These are phyloP conservation scores for Bambusicola thoracicus DNA, from an alignment of 2,113 vertebrate genomes.

Conservation along the genomic window DNA sequence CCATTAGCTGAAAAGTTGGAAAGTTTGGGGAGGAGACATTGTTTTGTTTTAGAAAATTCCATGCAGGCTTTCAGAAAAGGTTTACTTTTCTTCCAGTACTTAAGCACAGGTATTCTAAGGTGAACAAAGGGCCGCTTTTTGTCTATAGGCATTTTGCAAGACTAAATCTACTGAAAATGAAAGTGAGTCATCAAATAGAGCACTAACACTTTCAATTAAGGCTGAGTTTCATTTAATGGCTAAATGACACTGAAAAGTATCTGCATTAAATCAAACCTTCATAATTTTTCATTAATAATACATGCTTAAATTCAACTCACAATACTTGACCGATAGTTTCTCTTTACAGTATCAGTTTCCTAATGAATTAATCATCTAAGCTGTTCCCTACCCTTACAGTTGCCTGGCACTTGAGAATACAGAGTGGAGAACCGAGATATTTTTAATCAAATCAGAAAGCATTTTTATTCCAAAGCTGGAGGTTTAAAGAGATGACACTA, in stretches of 20 bases:
- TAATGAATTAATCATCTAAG: constrained; percentile 33
- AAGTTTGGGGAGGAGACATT: background rate
- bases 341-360: constrained; percentile 7
- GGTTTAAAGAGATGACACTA: rapidly evolving
- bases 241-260: background rate
- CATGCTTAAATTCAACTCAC: background rate
- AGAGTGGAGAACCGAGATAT: background rate
- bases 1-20: background rate
- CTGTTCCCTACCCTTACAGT: background rate
- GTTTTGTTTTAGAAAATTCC: background rate
- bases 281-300: background rate
- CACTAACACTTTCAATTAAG: background rate
- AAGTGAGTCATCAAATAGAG: background rate
- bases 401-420: background rate
- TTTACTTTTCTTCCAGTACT: background rate
- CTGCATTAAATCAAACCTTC: background rate
- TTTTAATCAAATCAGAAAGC: background rate
- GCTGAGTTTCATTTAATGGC: background rate
- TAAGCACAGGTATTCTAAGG: background rate
- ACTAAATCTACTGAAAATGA: background rate
- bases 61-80: background rate
- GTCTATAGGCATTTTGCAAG: background rate
- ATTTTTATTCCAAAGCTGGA: background rate
- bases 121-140: background rate
- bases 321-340: background rate